Base-by-base conservation (phyloP, 2,888 invertebrate species). In the Stenolophus ochropezus region DNA sequence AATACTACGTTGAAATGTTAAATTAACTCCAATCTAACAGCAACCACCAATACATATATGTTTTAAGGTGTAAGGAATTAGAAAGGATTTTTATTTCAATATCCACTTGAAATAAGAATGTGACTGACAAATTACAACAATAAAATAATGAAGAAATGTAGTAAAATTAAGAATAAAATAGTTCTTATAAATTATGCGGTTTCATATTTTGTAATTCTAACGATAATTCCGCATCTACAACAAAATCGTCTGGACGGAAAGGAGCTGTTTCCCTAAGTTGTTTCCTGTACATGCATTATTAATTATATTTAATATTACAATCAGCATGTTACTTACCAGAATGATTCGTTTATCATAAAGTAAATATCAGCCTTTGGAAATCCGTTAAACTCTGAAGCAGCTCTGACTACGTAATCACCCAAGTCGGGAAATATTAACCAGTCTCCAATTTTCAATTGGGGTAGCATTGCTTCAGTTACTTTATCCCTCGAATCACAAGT, bases 391-490 rank as follows among this genome's bases (percentile, higher is more conserved):
- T 61, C 61, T 4, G 61, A 61, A 14, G 25, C 1, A 14, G 23
- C 25, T 61, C 23, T 61, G 14, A 61, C 21, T 1, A 25, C 25
- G n/a, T 61, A 61, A 61, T 61, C 25, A 3, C 61, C 61, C 61
- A 61, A 23, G 14, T 61, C 61, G 14, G 8, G 61, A 14, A 61
- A 61, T n/a, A 61, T 61, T 61, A 61, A 61, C 61, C 61, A 61
- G 14, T 61, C 61, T 23, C 61, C 61, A 2, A 61, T 61, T n/a
- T 61, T 61, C 61, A 61, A n/a, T 14, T 61, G 61, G 4, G 61
- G 61, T 23, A 61, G 14, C 61, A 25, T 61, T 23, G 14, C 5
- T 23, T 61, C 61, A n/a, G n/a, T 25, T n/a, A 61, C 14, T 61
- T 61, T 61, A 14, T 61, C 61, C 23, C 25, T 61, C 8, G 23